Base-by-base conservation (phyloP, 1,140 invertebrate genomes). In the Sweltsa coloradensis region DNA sequence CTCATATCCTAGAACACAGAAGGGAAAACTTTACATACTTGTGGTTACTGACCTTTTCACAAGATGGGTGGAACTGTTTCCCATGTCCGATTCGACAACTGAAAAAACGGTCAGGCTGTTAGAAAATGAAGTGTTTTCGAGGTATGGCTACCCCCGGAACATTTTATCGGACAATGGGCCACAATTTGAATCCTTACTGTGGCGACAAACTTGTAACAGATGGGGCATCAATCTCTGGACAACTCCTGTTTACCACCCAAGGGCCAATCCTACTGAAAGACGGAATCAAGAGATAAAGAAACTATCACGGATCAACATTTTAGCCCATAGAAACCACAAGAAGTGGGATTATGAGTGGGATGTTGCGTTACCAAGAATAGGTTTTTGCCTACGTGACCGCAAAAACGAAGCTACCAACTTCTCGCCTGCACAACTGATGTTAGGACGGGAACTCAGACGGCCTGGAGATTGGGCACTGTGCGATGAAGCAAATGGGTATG, bases 181-280 rank as follows among this genome's bases (percentile, higher is more conserved):
- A 0, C 49, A 58, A 23, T 57, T 61, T 43, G 21, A 7, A 0
- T 48, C 51, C 19, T 0, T 52, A 0, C 11, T 40, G 26, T 52
- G 56, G 45, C 3, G 14, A 1, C 46, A 45, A 9, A 19, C 5
- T 5, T 31, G 36, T 22, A 37, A n/a, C 7, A 37, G 5, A 37
- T 37, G 4, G 11, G 16, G 11, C 5, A 37, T n/a, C 5, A 37
- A 7, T 19, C 36, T 11, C 7, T 55, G 50, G 45, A 58, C 53
- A n/a, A 61, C 53, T 0, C 39, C 55, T 2, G 34, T 36, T 0
- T 63, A 61, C 41, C 58, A 60, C 41, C 59, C 59, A 4, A 42
- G 51, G n/a, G 54, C 55, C 0, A 62, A 61, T 45, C 53, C 53
- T 3, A 54, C 53, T 2, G 58, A 60, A 47, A 22, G 56, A 16